These are phyloP conservation scores for Gonatopus flavifemur DNA, from an alignment of 1,140 invertebrate genomes.

Conservation along the genomic window DNA sequence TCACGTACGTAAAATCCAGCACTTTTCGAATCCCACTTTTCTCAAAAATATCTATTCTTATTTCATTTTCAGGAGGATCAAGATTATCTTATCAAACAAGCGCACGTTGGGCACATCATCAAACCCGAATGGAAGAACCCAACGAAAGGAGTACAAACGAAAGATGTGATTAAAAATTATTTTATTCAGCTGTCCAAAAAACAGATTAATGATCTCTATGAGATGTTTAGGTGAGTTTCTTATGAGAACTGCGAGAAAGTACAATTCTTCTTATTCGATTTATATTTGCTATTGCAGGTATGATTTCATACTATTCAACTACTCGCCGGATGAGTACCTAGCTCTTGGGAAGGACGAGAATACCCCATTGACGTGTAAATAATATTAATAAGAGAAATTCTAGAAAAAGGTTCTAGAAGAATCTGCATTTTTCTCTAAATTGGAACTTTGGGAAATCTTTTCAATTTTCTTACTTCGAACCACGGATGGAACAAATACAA, in stretches of 20 bases:
- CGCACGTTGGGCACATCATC: slow-evolving; percentile 72
- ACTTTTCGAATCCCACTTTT: neutral
- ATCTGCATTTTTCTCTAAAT: slow-evolving; percentile 3
- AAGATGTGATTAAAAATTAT: slow-evolving; percentile 70
- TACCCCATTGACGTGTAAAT: slow-evolving; percentile 47
- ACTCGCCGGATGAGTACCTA: slow-evolving; percentile 73
- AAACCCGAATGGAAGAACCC: slow-evolving; percentile 81
- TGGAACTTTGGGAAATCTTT: neutral
- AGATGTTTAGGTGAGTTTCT: slow-evolving; percentile 70
- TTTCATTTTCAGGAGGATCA: slow-evolving; percentile 72
- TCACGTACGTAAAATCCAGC: slow-evolving; percentile 51
- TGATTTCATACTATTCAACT: slow-evolving; percentile 84
- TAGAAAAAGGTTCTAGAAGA: neutral
- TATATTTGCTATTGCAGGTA: slow-evolving; percentile 62
- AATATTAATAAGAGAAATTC: slow-evolving; percentile 27
- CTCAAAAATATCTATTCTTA: neutral
- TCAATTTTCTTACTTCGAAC: neutral
- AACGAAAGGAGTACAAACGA: slow-evolving; percentile 71
- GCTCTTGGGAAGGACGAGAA: slow-evolving; percentile 64
- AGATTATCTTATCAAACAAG: slow-evolving; percentile 76
- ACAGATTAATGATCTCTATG: slow-evolving; percentile 76
- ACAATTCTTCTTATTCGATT: neutral
- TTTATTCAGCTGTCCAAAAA: slow-evolving; percentile 73
- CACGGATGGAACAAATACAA: slow-evolving; percentile 10
- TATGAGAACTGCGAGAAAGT: neutral